Percentiles rank a stretch among this genome's conserved stretches.
phyloP scores from a whole-genome alignment of 2,113 vertebrate species.

The Alosa alosa region DNA sequence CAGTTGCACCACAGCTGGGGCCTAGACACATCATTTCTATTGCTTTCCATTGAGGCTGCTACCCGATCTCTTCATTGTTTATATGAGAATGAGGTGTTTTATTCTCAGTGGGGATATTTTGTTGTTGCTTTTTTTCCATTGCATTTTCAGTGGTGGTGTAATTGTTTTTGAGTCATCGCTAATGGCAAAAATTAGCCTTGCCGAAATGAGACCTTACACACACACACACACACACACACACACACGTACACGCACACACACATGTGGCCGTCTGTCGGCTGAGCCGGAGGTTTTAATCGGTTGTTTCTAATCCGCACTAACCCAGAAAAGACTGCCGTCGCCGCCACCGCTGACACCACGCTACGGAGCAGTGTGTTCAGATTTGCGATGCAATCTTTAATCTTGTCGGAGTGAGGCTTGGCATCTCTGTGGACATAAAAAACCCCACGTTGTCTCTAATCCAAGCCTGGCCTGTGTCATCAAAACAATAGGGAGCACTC shows the following conservation, averaged over 20 bases:
- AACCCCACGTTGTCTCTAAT: background rate
- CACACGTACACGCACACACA: background rate
- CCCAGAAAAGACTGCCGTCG: conserved; percentile 35
- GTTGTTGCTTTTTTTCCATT: conserved; percentile 40
- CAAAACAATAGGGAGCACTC: conserved; percentile 48
- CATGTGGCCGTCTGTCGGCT: conserved; percentile 41
- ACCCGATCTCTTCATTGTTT: background rate
- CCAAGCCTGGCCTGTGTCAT: background rate
- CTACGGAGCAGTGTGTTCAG: conserved; percentile 36
- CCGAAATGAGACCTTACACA: conserved; percentile 28
- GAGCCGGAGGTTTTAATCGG: conserved; percentile 29
- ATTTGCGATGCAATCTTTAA: conserved; percentile 60
- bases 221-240: background rate
- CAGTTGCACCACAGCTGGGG: too few species aligned
- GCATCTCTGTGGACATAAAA: conserved; percentile 42
- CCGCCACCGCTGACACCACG: conserved; percentile 31
- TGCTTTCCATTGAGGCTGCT: background rate
- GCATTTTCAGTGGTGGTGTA: conserved; percentile 37
- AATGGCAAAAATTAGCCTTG: conserved; percentile 40
- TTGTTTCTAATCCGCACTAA: conserved; percentile 53
- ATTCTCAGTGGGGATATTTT: background rate
- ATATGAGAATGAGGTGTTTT: background rate
- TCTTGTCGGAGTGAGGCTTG: conserved; percentile 55
- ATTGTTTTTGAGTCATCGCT: conserved; percentile 51
- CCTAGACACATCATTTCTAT: background rate